These are phyloP conservation scores for Cydia pomonella DNA, from an alignment of 1,140 invertebrate genomes.

Conservation along the genomic window DNA sequence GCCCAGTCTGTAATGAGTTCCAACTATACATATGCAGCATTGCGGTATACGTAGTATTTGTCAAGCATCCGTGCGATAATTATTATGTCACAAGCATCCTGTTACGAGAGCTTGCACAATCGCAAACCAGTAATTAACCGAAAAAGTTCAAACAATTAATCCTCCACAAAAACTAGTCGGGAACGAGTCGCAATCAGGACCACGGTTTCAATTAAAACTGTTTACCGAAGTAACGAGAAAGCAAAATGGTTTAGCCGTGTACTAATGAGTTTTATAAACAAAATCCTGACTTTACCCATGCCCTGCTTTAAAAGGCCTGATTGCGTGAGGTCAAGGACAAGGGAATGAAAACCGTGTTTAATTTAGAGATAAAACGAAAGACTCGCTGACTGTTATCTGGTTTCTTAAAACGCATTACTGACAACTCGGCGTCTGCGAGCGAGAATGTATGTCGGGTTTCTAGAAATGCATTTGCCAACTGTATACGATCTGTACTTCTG, in stretches of 20 bases:
- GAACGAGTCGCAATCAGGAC: constrained; percentile 26
- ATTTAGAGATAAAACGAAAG: background rate
- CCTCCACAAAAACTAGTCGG: constrained; percentile 19
- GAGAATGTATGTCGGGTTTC: background rate
- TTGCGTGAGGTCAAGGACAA: background rate
- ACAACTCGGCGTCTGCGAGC: constrained; percentile 9
- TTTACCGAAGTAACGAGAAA: constrained; percentile 32
- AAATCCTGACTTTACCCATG: constrained; percentile 9
- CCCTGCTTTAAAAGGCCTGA: constrained; percentile 16
- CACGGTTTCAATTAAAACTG: constrained; percentile 32
- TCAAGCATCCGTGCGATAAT: constrained; percentile 22
- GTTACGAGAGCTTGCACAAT: constrained; percentile 23
- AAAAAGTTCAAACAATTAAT: constrained; percentile 24
- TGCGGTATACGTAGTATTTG: constrained; percentile 15
- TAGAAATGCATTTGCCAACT: constrained; percentile 33
- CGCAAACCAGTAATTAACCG: constrained; percentile 14
- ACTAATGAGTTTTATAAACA: constrained; percentile 4
- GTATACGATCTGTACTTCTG: constrained; percentile 27
- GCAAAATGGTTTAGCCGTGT: constrained; percentile 11
- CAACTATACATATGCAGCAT: constrained; percentile 12
- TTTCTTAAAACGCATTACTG: constrained; percentile 8
- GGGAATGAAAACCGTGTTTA: background rate
- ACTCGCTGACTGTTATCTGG: background rate
- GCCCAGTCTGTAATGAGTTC: constrained; percentile 8
- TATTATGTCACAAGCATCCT: constrained; percentile 32